Evolutionary conservation across 2,113 vertebrate species (phyloP).

Genomic region (Myodes glareolus): DNA sequence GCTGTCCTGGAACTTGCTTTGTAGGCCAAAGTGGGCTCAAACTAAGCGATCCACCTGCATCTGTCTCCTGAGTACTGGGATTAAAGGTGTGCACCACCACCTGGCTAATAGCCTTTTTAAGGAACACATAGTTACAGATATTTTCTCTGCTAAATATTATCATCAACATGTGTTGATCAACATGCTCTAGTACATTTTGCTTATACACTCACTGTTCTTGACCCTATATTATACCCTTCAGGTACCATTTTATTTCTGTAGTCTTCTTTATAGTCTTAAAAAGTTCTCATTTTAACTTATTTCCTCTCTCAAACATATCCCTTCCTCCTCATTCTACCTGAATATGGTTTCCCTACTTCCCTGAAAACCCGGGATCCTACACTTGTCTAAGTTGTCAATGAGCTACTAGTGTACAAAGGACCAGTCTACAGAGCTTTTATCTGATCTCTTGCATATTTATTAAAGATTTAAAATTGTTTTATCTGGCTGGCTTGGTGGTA

Average conservation of each 20-base stretch:
- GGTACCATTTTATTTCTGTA: neutral
- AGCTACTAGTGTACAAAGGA: neutral
- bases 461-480: neutral
- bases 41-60: neutral
- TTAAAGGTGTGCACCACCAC: neutral
- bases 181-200: neutral
- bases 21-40: neutral
- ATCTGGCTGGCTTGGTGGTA: neutral
- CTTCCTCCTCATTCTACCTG: neutral
- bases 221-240: neutral
- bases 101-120: neutral
- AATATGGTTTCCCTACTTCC: neutral
- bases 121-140: constrained; percentile 13
- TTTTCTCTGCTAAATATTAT: constrained; percentile 23
- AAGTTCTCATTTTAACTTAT: neutral
- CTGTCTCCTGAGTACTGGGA: neutral
- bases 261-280: neutral
- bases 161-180: neutral
- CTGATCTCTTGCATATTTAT: constrained; percentile 8
- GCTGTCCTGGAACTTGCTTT: neutral
- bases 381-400: neutral
- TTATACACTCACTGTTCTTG: neutral
- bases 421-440: neutral
- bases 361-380: neutral
- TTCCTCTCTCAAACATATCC: neutral